These are phyloP conservation scores for Hirtodrosophila histrioides DNA, from an alignment of 2,888 invertebrate genomes.

Conservation along the genomic window DNA sequence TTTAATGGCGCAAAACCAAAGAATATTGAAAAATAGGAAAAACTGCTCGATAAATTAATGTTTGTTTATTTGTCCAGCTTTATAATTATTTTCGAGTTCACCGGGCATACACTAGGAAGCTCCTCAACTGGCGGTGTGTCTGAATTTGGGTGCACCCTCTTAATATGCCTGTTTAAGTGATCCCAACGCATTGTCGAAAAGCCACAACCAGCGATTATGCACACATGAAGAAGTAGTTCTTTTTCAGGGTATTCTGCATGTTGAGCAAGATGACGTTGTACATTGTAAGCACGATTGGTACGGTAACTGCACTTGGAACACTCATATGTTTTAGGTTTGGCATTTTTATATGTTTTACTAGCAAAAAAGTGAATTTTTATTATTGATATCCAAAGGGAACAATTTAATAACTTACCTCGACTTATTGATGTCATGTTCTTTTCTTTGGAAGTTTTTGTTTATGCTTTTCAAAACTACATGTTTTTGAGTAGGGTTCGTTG, in stretches of 20 bases:
- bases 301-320: conserved; percentile 39
- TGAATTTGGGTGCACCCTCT: conserved; percentile 28
- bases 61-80: not conserved
- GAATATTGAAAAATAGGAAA: not conserved
- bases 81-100: not conserved
- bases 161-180: conserved; percentile 39
- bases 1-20: not conserved
- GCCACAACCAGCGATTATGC: conserved; percentile 43
- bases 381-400: too few relatives aligned
- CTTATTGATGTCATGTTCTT: too few relatives aligned
- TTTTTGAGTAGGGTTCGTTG: too few relatives aligned
- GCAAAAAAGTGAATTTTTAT: not conserved
- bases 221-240: conserved; percentile 32
- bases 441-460: too few relatives aligned
- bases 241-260: conserved; percentile 1
- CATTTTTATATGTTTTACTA: conserved; percentile 24
- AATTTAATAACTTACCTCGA: too few relatives aligned
- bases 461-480: too few relatives aligned
- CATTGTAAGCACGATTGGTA: conserved; percentile 41
- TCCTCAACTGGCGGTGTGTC: not conserved
- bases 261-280: conserved; percentile 45
- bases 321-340: conserved; percentile 26
- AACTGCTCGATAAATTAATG: not conserved
- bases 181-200: conserved; percentile 45
- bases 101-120: too few relatives aligned